Base-by-base conservation (phyloP, 2,113 vertebrate species). In the Hippocampus barbouri region DNA sequence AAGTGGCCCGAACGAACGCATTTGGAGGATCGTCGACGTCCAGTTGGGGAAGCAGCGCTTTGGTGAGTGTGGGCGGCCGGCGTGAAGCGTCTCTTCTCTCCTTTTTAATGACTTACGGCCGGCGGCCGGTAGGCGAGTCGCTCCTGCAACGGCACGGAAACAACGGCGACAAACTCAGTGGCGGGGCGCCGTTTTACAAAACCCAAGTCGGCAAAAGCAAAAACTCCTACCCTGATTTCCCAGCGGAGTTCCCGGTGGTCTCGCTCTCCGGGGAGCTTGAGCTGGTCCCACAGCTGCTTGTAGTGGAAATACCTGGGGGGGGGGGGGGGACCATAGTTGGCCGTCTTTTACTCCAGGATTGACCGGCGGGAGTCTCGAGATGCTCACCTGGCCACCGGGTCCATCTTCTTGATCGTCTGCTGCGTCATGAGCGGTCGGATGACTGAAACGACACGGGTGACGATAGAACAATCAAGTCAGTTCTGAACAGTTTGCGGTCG, bases 311-410 rank as follows among this genome's bases (percentile, higher is more conserved):
- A 94, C 79, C 93, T 94, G 77, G 66, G 63, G 45, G 68, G 43
- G 34, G 34, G 30, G 30, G 30, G 41, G 53, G 41, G 49, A 62
- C 14, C 56, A 59, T 9, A 27, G 10, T 56, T 11, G 10, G 9
- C 12, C 45, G 16, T 63, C 61, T 40, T 40, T 40, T 40, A 25
- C 18, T 66, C 25, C 30, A 1, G 43, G 4, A 59, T 12, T 1
- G 14, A 15, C 6, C 18, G 16, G 18, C 43, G 27, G 5, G 11
- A 30, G n/a, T n/a, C 25, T 25, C n/a, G 15, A 25, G 20, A n/a
- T 5, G 21, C 91, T 86, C 79, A 94, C 93, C 83, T 94, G 56
- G 89, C 51, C 25, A 94, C 93, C n/a, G 92, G 91, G 76, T 94
- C 93, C 0, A 70, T 88, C 82, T 94, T 94, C 87, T 92, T 94